These are phyloP conservation scores for Tiliqua scincoides DNA, from an alignment of 2,113 vertebrate species.

Conservation along the genomic window DNA sequence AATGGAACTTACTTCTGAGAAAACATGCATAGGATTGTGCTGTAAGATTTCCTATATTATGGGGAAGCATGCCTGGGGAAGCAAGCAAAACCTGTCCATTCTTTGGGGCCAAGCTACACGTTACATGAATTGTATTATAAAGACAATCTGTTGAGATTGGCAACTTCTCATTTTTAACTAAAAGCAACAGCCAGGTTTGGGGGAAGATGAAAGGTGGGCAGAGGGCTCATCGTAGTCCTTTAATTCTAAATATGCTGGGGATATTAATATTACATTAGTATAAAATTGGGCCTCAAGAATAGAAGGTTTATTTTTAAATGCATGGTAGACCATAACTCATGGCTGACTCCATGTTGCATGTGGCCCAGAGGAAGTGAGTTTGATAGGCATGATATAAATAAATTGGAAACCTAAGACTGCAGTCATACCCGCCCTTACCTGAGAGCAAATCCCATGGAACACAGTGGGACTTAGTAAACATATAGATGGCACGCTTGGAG, in stretches of 20 bases:
- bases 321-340: constrained; percentile 14
- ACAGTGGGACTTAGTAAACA: not conserved
- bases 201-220: not conserved
- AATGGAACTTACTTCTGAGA: too few species aligned
- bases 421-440: not conserved
- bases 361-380: not conserved
- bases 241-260: not conserved
- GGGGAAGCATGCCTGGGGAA: too few species aligned
- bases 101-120: too few species aligned
- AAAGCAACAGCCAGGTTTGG: not conserved
- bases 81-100: too few species aligned
- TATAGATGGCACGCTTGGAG: too few species aligned
- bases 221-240: not conserved
- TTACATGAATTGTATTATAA: too few species aligned
- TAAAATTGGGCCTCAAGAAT: not conserved
- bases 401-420: not conserved
- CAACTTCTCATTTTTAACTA: too few species aligned
- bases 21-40: too few species aligned
- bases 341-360: not conserved
- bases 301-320: not conserved
- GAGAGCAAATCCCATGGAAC: too few species aligned
- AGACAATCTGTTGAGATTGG: too few species aligned
- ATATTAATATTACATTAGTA: constrained; percentile 12
- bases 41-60: too few species aligned
- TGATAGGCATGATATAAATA: not conserved